Base-by-base conservation (phyloP, 2,888 invertebrate species). In the Cremastinae sp. region DNA sequence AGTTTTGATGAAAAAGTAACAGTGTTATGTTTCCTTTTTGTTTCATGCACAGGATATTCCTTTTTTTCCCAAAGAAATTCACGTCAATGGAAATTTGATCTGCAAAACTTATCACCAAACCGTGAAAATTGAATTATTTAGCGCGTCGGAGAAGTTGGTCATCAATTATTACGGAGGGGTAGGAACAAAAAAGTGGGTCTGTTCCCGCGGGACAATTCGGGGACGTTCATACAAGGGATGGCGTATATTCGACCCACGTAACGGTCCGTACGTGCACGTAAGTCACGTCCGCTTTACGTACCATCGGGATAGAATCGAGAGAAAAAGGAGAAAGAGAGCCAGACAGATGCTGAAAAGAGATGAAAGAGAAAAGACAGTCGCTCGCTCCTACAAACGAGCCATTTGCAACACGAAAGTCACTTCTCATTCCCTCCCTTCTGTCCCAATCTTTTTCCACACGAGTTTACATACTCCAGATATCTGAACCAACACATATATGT, bases 381-480 rank as follows among this genome's bases (percentile, higher is more conserved):
- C 41, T 14, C 47, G 22, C 58, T 51, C 14, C 78, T 74, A 68
- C 76, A 79, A 80, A 82, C 84, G 83, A 83, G 81, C 83, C 83
- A 84, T 84, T 85, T 83, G 80, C 84, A 77, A 81, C 39, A 47
- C 43, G 41, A 61, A 64, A 70, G 35, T 39, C 12, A 10, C 37
- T 28, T 35, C 12, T 53, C 37, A n/a, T 53, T 28, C 35, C n/a
- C n/a, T 45, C 20, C 8, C 14, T 51, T 51, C 47, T n/a, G 18
- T n/a, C 35, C 41, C 43, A 73, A 59, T 18, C 59, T 56, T 5
- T 22, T 10, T 22, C n/a, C 7, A 8, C 47, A 49, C 47, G 20
- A 9, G 41, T 16, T 41, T 41, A 20, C 47, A 41, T 18, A 2
- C 16, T n/a, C n/a, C n/a, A n/a, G n/a, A 47, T 43, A n/a, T 16